These are phyloP conservation scores for Melanostoma mellinum DNA, from an alignment of 2,888 invertebrate species.

Conservation along the genomic window DNA sequence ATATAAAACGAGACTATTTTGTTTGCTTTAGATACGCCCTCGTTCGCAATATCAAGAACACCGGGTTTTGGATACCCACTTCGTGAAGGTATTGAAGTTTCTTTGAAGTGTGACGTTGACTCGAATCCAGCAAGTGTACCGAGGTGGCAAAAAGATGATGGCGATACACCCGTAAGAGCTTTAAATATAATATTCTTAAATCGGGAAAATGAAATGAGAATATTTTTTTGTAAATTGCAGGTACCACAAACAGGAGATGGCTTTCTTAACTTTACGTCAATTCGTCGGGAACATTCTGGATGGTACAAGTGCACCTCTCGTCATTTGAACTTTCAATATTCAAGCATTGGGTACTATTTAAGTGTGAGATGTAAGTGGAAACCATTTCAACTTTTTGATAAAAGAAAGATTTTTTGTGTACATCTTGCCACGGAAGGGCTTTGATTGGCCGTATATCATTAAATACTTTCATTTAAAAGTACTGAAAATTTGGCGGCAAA, in stretches of 20 bases:
- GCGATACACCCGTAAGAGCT: constrained; percentile 83
- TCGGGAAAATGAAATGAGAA: neutral
- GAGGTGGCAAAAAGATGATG: constrained; percentile 89
- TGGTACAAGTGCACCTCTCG: constrained; percentile 96
- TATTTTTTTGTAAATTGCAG: constrained; percentile 74
- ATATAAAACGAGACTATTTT: neutral
- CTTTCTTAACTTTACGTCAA: constrained; percentile 92
- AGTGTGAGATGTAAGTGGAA: constrained; percentile 91
- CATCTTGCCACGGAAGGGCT: too few species aligned
- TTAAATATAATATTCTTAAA: neutral
- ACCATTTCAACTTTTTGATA: too few species aligned
- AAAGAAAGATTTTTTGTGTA: neutral
- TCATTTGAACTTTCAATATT: constrained; percentile 92
- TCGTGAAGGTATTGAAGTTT: constrained; percentile 93
- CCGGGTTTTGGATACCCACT: constrained; percentile 96
- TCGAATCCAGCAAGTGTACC: constrained; percentile 94
- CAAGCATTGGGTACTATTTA: constrained; percentile 94
- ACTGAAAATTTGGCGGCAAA: too few species aligned
- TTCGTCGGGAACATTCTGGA: constrained; percentile 91
- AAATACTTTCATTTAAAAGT: too few species aligned
- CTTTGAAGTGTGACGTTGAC: constrained; percentile 95
- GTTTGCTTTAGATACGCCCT: constrained; percentile 90
- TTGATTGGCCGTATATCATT: too few species aligned
- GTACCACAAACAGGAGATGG: constrained; percentile 89
- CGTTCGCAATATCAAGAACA: constrained; percentile 95